Evolutionary conservation across 2,888 invertebrate genomes (phyloP), one percentile per base, ranked within the genome.

Genomic region (Acleris sparsana): DNA sequence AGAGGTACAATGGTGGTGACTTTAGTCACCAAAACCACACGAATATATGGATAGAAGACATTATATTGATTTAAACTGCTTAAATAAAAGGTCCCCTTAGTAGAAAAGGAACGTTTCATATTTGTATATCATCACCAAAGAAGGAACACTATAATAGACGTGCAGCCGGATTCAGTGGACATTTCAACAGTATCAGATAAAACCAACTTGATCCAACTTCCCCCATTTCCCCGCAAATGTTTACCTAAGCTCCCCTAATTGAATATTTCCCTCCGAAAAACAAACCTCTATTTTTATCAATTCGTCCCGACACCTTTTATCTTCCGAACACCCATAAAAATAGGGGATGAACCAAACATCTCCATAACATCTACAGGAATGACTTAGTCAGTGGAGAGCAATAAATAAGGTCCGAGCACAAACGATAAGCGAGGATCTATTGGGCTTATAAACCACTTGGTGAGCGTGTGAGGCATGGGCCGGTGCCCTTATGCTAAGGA

Each of bases 381-480:
- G 85, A 85, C 61, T 86, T 86, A 83, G 87, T 84, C 86, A 82
- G 77, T 69, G 73, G 86, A 82, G 86, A 72, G 78, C 76, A 72
- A 83, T 87, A 86, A 87, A 87, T 87, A 87, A 80, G 73, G 82
- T 76, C 78, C 73, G 78, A 74, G 79, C 80, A 78, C 79, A 81
- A 81, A 82, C 87, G 88, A 88, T 88, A 88, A 87, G 85, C 84
- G 84, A 79, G 83, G 84, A 87, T 88, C 85, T 86, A 89, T 87
- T 83, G 86, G 82, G 86, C 84, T 87, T 88, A 87, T 87, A 87
- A 84, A 86, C 81, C 85, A 83, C 83, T 86, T 82, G 83, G 80
- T 78, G 75, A 65, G 55, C 65, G 65, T 67, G 72, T 75, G 75
- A 79, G 81, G 78, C 79, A 82, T 81, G 78, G 79, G 77, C 75